phyloP scores from a whole-genome alignment of 2,113 vertebrate species.

The Lamprologus sp. region DNA sequence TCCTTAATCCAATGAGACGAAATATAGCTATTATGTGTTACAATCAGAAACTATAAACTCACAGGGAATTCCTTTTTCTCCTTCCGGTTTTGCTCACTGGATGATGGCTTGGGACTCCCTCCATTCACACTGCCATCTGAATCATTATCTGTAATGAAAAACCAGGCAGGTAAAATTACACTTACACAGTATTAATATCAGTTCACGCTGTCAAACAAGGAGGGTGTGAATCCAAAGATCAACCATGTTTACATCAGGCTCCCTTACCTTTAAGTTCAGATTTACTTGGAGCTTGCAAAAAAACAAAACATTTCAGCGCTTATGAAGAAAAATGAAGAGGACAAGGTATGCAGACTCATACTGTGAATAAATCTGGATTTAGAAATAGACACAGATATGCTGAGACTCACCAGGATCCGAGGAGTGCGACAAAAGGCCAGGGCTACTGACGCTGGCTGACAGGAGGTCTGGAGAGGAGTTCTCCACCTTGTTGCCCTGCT shows the following conservation, averaged over 20 bases:
- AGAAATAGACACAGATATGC: not conserved
- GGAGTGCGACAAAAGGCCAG: slow-evolving; percentile 68
- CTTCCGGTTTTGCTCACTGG: slow-evolving; percentile 79
- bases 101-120: slow-evolving; percentile 72
- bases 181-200: not conserved
- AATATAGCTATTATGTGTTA: not conserved
- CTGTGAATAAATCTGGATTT: not conserved
- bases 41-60: slow-evolving; percentile 40
- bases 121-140: slow-evolving; percentile 76
- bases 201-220: not conserved
- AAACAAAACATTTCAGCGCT: not conserved
- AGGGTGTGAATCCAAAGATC: not conserved
- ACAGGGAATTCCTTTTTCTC: slow-evolving; percentile 93
- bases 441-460: slow-evolving; percentile 81
- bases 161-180: not conserved
- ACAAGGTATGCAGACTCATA: not conserved
- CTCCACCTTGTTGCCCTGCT: slow-evolving; percentile 73
- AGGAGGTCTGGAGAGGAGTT: slow-evolving; percentile 66
- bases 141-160: slow-evolving; percentile 66
- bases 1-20: not conserved
- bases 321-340: not conserved
- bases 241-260: not conserved
- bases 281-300: slow-evolving; percentile 55
- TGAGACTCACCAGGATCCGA: slow-evolving; percentile 59
- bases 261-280: slow-evolving; percentile 50